Base-by-base conservation (phyloP, 2,797 vertebrate species). In the Peromyscus nudipes region DNA sequence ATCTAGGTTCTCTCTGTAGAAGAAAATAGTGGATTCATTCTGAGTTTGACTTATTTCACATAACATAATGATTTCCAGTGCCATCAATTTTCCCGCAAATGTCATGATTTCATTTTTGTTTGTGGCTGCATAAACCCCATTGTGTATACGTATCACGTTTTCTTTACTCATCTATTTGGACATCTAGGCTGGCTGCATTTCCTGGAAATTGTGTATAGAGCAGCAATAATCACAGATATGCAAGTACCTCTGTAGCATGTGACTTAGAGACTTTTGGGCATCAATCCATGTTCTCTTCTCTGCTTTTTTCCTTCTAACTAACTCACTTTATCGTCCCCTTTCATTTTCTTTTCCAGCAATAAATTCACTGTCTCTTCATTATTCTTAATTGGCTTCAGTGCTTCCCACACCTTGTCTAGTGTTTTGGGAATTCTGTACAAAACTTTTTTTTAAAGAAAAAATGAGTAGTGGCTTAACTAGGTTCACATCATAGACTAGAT, bases 311-410 rank as follows among this genome's bases (percentile, higher is more conserved):
- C 43, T 75, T 71, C 81, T 67, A 40, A 60, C 76, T 75, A 55
- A 31, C 25, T 92, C 65, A 25, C 23, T 64, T 13, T 14, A 17
- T 77, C 27, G 69, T 73, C 43, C 55, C 55, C 57, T 57, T 52
- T 75, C 43, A 37, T 89, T 40, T 67, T 49, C 49, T 49, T 73
- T 77, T 69, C 77, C 52, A 57, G 43, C 86, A 77, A 4, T 67
- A 80, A 91, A 65, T 79, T 91, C 10, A 12, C 75, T 67, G 3
- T 95, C 81, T 96, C 91, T 60, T 89, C 75, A 46, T 84, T 57
- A 83, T 60, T 85, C 81, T 83, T 93, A 76, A 91, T 79, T 94
- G 86, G 85, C 85, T 65, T 91, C 64, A 1, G 6, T 65, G 64
- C 65, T 75, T 92, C 81, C 87, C 62, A 85, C 76, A 76, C 81